A percentile compares a stretch with the other conserved stretches of the same genome.
Conservation (phyloP, 2,888 invertebrate species). For the Plebejus argus region DNA sequence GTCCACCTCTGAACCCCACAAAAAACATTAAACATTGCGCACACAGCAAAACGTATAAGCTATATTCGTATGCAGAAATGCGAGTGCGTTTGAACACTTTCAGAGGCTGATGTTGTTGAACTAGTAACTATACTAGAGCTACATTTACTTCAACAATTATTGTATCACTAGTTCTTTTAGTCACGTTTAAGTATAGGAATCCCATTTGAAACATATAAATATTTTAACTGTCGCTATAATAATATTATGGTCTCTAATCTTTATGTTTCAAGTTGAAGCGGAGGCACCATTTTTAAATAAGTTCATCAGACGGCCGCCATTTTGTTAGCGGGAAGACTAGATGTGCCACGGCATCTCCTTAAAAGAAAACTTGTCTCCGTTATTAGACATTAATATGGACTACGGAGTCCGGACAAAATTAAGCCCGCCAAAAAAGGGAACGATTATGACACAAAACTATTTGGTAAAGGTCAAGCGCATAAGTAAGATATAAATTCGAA, state of each 20-base stretch:
- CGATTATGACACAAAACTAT: slow-evolving; percentile 5
- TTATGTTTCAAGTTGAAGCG: not conserved
- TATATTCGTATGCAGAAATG: not conserved
- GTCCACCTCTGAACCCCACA: slow-evolving; percentile 33
- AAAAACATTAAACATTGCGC: slow-evolving; percentile 34
- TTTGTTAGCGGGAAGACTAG: slow-evolving; percentile 29
- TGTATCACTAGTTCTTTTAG: not conserved
- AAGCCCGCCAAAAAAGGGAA: slow-evolving; percentile 22
- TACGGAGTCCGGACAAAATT: slow-evolving; percentile 17
- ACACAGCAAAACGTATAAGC: slow-evolving; percentile 19
- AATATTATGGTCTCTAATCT: not conserved
- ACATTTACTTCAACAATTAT: not conserved
- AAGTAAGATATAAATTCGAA: not conserved
- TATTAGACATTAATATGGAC: slow-evolving; percentile 32
- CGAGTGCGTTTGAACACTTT: not conserved
- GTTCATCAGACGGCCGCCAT: slow-evolving; percentile 4
- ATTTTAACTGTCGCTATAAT: not conserved
- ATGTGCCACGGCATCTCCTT: slow-evolving; percentile 27
- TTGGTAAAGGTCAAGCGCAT: slow-evolving; percentile 19
- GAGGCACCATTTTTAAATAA: not conserved
- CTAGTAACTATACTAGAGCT: slow-evolving; percentile 4
- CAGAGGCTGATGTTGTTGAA: slow-evolving; percentile 1
- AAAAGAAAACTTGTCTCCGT: slow-evolving; percentile 29
- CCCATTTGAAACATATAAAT: not conserved
- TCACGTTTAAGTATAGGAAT: not conserved